Evolutionary conservation across 2,888 invertebrate genomes (phyloP), one percentile per base, ranked within the genome.

Genomic region (Rotaria sp.): DNA sequence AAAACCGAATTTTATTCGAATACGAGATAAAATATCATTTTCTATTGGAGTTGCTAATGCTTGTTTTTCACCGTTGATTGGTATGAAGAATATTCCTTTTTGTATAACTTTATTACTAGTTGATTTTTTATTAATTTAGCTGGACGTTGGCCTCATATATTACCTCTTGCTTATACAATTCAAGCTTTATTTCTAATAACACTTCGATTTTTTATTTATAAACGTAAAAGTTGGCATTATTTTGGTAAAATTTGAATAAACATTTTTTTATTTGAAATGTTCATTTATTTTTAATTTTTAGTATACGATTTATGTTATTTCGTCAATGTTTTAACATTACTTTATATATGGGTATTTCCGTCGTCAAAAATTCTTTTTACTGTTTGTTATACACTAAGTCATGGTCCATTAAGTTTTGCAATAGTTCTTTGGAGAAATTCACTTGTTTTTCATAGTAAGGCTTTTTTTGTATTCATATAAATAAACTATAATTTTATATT

Each of bases 201-300:
- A n/a, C 26, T 80, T 80, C 41, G 80, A 45, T 80, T 80, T 45
- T 45, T 80, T 45, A 80, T 80, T 3, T 80, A 80, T n/a, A 80
- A 80, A 80, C 41, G 45, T 26, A 80, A 80, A 45, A 80, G 80
- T 80, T 80, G 80, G 80, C 80, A 80, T n/a, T 80, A 80, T 80
- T 80, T 80, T 80, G 45, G 67, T 67, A 67, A 35, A 35, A 2
- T 67, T 18, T 1, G 3, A 67, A 18, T 13, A 55, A 24, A 26
- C 7, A 55, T 26, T 55, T 55, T 26, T 26, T 55, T 21, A 13
- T 67, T 35, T 30, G 13, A 35, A 67, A 8, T 30, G 10, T 1
- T 30, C 1, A 15, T 5, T 15, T 35, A 21, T 35, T 35, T 67
- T 21, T 67, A 35, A 0, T 35, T 59, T n/a, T 11, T 21, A 67